Evolutionary conservation across 2,113 vertebrate species (phyloP).

Genomic region (Ageneiosus marmoratus): DNA sequence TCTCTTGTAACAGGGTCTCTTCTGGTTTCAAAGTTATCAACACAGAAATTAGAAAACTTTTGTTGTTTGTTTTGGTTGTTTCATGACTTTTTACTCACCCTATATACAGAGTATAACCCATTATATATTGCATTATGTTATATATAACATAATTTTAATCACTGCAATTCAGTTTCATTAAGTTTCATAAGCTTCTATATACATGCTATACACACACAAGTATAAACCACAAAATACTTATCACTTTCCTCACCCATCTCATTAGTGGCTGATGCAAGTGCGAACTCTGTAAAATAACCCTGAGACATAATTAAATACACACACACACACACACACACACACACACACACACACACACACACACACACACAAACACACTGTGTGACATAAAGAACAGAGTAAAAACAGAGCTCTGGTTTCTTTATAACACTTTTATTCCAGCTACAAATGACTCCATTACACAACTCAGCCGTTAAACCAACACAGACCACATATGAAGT

Average conservation of each 20-base stretch:
- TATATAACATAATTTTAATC: too few species aligned
- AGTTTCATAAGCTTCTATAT: too few species aligned
- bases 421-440: conserved; percentile 9
- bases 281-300: conserved; percentile 16
- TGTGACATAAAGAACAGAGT: background rate
- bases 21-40: too few species aligned
- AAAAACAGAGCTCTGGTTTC: conserved; percentile 13
- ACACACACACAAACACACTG: conserved; percentile 3
- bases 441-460: conserved; percentile 5
- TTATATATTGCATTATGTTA: too few species aligned
- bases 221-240: conserved; percentile 29
- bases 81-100: too few species aligned
- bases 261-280: conserved; percentile 18
- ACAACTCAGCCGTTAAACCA: conserved; percentile 5
- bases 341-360: conserved; percentile 10
- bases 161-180: background rate
- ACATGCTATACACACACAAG: background rate
- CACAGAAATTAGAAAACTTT: too few species aligned
- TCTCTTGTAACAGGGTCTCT: too few species aligned
- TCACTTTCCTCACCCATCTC: conserved; percentile 18
- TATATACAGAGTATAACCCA: background rate
- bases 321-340: background rate
- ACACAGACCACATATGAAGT: conserved; percentile 19
- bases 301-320: conserved; percentile 19
- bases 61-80: too few species aligned